Conservation (phyloP, 2,113 vertebrate genomes). For the Planiliza haematocheilus region DNA sequence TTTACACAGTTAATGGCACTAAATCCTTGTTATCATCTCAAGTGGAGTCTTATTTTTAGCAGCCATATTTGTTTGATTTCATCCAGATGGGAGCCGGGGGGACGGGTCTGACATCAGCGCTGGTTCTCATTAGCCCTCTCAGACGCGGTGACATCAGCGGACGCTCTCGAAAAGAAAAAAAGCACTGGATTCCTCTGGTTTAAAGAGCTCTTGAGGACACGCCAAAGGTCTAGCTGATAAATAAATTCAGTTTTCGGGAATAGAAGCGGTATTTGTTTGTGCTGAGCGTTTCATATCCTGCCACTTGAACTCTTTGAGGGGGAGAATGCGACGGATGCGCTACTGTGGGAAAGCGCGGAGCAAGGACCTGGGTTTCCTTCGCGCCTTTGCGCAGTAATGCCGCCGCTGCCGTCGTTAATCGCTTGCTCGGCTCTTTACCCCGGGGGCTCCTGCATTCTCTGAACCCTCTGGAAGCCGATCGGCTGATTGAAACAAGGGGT, state of each 20-base stretch:
- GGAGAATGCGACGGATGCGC: conserved; percentile 37
- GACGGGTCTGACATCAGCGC: conserved; percentile 71
- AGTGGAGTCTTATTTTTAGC: conserved; percentile 79
- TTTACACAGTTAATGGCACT: conserved; percentile 72
- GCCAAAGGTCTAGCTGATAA: conserved; percentile 59
- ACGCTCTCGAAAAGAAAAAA: conserved; percentile 38
- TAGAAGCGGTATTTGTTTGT: conserved; percentile 38
- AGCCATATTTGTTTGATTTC: conserved; percentile 74
- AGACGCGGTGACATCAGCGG: conserved; percentile 76
- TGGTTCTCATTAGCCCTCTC: conserved; percentile 72
- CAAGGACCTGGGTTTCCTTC: conserved; percentile 62
- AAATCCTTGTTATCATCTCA: conserved; percentile 77
- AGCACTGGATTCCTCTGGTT: conserved; percentile 24
- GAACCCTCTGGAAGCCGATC: conserved; percentile 65
- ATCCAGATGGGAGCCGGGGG: conserved; percentile 75
- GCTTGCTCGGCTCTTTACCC: conserved; percentile 75
- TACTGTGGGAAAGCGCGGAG: conserved; percentile 72
- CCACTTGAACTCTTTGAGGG: conserved; percentile 27
- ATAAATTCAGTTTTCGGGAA: conserved; percentile 48
- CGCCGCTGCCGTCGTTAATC: conserved; percentile 70
- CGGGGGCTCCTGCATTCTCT: conserved; percentile 55
- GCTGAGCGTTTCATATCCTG: conserved; percentile 39
- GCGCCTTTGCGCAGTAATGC: conserved; percentile 74
- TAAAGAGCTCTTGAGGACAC: background rate
- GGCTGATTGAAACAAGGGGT: conserved; percentile 61